phyloP scores from a whole-genome alignment of 1,140 invertebrate genomes.

The Dendrolimus kikuchii region DNA sequence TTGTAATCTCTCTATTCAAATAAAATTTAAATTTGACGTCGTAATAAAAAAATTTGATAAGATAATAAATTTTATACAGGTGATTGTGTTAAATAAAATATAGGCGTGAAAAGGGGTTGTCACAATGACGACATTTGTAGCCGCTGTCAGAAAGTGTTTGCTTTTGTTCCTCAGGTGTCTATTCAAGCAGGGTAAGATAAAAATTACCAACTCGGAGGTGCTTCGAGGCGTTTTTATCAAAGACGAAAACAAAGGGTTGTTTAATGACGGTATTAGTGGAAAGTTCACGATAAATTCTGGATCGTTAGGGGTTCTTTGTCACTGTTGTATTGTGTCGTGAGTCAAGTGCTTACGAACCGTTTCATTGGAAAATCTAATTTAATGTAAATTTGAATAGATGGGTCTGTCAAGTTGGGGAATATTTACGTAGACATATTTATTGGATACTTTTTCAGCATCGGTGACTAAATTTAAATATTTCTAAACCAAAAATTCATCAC shows the following conservation, averaged over 20 bases:
- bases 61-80: too few species aligned
- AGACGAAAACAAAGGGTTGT: slow-evolving; percentile 64
- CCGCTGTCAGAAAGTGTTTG: slow-evolving; percentile 37
- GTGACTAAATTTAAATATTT: too few species aligned
- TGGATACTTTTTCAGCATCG: too few species aligned
- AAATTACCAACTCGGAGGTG: slow-evolving; percentile 61
- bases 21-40: too few species aligned
- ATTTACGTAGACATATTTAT: too few species aligned
- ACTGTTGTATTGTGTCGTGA: slow-evolving; percentile 51
- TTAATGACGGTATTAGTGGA: slow-evolving; percentile 66
- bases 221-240: slow-evolving; percentile 61
- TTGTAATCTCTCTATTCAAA: too few species aligned
- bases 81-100: too few species aligned
- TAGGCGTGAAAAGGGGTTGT: too few species aligned
- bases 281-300: slow-evolving; percentile 64
- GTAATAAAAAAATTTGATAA: too few species aligned
- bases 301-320: slow-evolving; percentile 62
- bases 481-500: too few species aligned
- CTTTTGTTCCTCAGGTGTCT: slow-evolving; percentile 36
- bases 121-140: slow-evolving; percentile 19
- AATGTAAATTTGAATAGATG: slow-evolving; percentile 17
- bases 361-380: slow-evolving; percentile 30
- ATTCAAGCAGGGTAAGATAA: slow-evolving; percentile 53
- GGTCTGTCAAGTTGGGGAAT: neutral
- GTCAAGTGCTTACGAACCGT: slow-evolving; percentile 34